phyloP scores from a whole-genome alignment of 2,888 invertebrate species.

The Agrotis segetum region DNA sequence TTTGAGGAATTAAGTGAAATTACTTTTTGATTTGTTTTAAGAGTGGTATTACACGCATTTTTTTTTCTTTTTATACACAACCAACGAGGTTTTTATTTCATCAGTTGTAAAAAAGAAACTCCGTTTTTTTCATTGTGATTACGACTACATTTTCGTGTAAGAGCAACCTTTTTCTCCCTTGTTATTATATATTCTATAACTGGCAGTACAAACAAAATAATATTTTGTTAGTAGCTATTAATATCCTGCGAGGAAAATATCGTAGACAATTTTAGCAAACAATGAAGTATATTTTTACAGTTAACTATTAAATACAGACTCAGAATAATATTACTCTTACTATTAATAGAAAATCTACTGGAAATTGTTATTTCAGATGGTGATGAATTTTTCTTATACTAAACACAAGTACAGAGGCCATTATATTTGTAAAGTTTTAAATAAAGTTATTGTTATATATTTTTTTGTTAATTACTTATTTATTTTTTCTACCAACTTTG shows the following conservation, averaged over 20 bases:
- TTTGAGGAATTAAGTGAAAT: slow-evolving; percentile 16
- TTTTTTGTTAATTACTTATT: too few species aligned
- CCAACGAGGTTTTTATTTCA: background rate
- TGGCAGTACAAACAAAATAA: slow-evolving; percentile 10
- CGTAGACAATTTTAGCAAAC: slow-evolving; percentile 8
- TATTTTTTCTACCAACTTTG: too few species aligned
- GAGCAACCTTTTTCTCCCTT: background rate
- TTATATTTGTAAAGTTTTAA: too few species aligned
- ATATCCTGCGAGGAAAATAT: slow-evolving; percentile 11
- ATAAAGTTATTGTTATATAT: too few species aligned
- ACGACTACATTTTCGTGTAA: background rate
- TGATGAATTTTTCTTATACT: too few species aligned
- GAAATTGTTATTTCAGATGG: background rate
- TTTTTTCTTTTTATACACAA: background rate
- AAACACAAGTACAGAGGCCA: too few species aligned
- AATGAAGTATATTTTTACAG: slow-evolving; percentile 2
- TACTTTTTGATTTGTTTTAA: background rate
- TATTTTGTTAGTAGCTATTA: slow-evolving; percentile 6
- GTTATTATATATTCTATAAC: background rate
- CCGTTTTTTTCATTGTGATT: background rate
- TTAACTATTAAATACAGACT: slow-evolving; percentile 16
- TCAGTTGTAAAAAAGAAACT: background rate
- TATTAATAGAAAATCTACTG: background rate
- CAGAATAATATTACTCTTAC: slow-evolving; percentile 14
- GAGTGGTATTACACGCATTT: background rate